Evolutionary conservation across 1,140 invertebrate genomes (phyloP), one percentile per base, ranked within the genome.

Genomic region (Bursaphelenchus mucronatus): DNA sequence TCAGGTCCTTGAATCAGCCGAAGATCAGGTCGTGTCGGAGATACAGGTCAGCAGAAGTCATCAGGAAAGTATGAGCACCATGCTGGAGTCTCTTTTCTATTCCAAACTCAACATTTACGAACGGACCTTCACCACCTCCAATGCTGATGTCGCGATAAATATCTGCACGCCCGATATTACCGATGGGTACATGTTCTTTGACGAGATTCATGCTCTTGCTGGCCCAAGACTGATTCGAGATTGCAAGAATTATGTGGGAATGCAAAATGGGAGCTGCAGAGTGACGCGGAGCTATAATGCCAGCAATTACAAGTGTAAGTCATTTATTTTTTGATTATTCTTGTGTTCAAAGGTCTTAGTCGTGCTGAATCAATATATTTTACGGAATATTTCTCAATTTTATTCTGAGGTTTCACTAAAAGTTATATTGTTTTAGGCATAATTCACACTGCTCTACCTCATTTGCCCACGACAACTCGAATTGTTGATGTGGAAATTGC

Each of bases 391-490:
- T 49, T 19, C 1, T n/a, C 13, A 49, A 6, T 49, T n/a, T 49
- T 49, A n/a, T 49, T 1, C 6, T 6, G 6, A 49, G 4, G 6
- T n/a, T 19, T 4, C 19, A 49, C 13, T 6, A 49, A 47, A n/a
- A 49, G 19, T 49, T 49, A 19, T n/a, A 49, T 49, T 19, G 47
- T 68, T 75, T 74, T 8, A 71, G 70, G 70, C 39, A 71, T 71
- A 41, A 70, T 74, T 49, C 70, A 71, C 30, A 71, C 70, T 10
- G 53, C 71, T 8, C 57, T 71, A 45, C 70, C 70, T 17, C 17
- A 46, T 46, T 44, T 47, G n/a, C 30, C 70, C 1, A 52, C 70
- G 13, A 40, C 59, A 10, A 53, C 21, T 0, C n/a, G 67, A 21
- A 13, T 53, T 15, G 70, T 71, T 43, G 70, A 71, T 41, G 10